A percentile compares a stretch with the other conserved stretches of the same genome.
Conservation (phyloP, 30 jellyfish, hydroid and myxozoan species). For the Rhopilema esculentum region DNA sequence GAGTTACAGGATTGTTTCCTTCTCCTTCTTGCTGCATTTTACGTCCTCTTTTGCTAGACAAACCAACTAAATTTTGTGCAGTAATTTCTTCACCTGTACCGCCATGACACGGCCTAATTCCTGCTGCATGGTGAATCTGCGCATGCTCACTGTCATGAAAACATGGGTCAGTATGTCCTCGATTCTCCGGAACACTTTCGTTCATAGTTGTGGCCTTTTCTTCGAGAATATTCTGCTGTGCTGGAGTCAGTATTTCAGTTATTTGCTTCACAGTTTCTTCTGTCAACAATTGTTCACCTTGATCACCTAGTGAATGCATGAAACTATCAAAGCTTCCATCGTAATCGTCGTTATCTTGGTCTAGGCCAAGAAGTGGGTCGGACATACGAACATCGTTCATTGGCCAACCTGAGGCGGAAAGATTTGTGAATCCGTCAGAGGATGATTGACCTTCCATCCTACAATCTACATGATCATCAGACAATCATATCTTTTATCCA, state of each 20-base stretch:
- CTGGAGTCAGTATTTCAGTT: conserved; percentile 52
- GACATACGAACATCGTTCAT: conserved; percentile 36
- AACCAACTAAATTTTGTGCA: not conserved
- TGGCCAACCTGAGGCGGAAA: not conserved
- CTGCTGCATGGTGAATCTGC: conserved; percentile 35
- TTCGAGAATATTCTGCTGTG: conserved; percentile 18
- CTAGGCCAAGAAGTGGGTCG: not conserved
- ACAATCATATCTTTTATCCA: not conserved
- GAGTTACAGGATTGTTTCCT: not conserved
- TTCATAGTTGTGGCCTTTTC: conserved; percentile 12
- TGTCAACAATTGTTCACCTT: conserved; percentile 35
- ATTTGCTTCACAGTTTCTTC: conserved; percentile 50
- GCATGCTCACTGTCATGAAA: conserved; percentile 46
- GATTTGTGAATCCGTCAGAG: not conserved
- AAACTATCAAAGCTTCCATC: conserved; percentile 30
- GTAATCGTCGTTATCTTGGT: not conserved
- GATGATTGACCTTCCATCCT: conserved; percentile 8
- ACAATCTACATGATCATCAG: not conserved
- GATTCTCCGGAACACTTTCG: conserved; percentile 5
- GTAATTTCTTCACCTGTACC: not conserved
- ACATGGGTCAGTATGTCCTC: conserved; percentile 34
- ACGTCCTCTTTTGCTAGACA: not conserved
- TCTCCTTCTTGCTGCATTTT: conserved; percentile 49
- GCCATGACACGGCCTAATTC: conserved; percentile 61
- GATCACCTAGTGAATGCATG: conserved; percentile 60